phyloP scores from a whole-genome alignment of 2,797 vertebrate genomes.

The Sebastes taczanowskii region DNA sequence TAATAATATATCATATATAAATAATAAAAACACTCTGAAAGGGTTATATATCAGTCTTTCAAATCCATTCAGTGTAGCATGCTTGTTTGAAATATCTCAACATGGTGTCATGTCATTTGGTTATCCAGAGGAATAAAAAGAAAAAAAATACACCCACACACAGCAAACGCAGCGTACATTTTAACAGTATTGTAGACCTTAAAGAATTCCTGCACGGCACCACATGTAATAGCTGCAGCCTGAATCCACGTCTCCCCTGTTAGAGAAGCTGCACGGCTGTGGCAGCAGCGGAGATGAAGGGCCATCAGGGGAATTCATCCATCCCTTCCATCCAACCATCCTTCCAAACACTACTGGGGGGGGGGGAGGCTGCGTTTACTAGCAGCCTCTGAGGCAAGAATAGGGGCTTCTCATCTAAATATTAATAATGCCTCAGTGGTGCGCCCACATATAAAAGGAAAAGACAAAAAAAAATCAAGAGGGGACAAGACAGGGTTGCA shows the following conservation, averaged over 20 bases:
- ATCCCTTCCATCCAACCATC: constrained; percentile 40
- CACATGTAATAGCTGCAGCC: neutral
- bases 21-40: neutral
- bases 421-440: constrained; percentile 71
- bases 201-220: constrained; percentile 1
- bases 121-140: neutral
- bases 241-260: constrained; percentile 23
- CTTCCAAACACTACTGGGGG: constrained; percentile 6
- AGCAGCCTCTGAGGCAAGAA: constrained; percentile 64
- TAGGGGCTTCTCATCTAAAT: constrained; percentile 73
- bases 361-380: constrained; percentile 44
- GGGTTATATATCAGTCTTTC: neutral
- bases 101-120: neutral
- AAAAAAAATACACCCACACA: neutral
- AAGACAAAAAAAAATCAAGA: constrained; percentile 25
- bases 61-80: neutral
- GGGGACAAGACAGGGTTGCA: constrained; percentile 51
- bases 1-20: neutral
- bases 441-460: constrained; percentile 19
- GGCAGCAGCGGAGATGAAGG: constrained; percentile 61
- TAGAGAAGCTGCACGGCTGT: constrained; percentile 28
- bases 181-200: constrained; percentile 1
- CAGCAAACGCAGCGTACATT: neutral
- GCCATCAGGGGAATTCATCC: constrained; percentile 61
- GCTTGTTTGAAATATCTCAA: neutral